phyloP scores from a whole-genome alignment of 2,113 vertebrate species.

The Bos javanicus region DNA sequence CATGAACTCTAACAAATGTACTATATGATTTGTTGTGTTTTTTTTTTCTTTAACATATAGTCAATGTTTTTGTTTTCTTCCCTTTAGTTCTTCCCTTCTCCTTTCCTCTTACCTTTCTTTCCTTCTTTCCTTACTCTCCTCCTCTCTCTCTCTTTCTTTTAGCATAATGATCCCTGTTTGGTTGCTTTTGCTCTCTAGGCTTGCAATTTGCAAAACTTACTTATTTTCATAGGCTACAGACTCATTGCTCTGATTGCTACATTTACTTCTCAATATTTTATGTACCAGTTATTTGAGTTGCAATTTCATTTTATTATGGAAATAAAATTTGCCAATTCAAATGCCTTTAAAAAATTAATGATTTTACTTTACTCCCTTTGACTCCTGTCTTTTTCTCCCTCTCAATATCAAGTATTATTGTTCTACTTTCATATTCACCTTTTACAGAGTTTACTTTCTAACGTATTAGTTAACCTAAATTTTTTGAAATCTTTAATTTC shows the following conservation, averaged over 20 bases:
- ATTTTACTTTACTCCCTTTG: not conserved
- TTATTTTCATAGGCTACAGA: constrained; percentile 17
- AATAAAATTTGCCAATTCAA: constrained; percentile 51
- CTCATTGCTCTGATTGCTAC: constrained; percentile 17
- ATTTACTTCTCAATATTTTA: constrained; percentile 51
- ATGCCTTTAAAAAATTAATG: constrained; percentile 46
- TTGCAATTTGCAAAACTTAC: not conserved
- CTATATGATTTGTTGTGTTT: not conserved
- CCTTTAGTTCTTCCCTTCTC: not conserved
- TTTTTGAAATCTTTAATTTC: constrained; percentile 8
- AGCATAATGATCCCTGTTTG: not conserved
- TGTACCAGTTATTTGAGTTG: constrained; percentile 55
- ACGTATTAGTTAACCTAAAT: constrained; percentile 23
- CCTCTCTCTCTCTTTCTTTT: not conserved
- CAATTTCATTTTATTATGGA: constrained; percentile 59
- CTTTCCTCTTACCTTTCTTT: not conserved
- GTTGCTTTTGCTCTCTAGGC: not conserved
- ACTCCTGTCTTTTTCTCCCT: not conserved
- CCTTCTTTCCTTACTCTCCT: not conserved
- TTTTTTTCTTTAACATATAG: not conserved
- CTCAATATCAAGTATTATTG: not conserved
- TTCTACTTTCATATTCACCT: not conserved
- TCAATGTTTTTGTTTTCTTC: not conserved
- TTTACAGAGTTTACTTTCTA: not conserved
- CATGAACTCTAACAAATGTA: not conserved